Conservation (phyloP, 2,888 invertebrate genomes). For the Crioceris asparagi region DNA sequence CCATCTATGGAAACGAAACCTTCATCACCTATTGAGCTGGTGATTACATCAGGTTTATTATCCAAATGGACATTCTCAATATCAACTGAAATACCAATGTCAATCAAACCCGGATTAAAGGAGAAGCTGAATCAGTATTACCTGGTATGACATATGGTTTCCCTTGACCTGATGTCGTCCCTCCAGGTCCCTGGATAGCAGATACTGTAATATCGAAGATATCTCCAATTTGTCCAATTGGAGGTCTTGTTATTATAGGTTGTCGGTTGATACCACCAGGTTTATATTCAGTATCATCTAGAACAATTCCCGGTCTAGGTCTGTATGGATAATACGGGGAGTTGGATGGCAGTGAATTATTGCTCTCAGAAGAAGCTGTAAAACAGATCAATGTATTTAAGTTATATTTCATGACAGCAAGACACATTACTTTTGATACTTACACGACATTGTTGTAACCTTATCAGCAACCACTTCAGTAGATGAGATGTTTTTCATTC, state of each 20-base stretch:
- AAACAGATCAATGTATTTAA: no score
- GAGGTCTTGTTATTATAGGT: conserved; percentile 38
- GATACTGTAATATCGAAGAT: conserved; percentile 83
- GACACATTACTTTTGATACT: no score
- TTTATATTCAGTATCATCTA: conserved; percentile 74
- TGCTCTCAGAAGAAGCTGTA: conserved; percentile 6
- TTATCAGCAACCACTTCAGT: no score
- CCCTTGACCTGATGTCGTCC: conserved; percentile 35
- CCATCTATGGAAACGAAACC: conserved; percentile 89
- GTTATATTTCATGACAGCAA: no score
- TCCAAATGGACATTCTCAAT: conserved; percentile 33
- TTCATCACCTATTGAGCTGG: conserved; percentile 68
- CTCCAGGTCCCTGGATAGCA: conserved; percentile 73
- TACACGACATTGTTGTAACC: no score
- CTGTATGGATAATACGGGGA: conserved; percentile 52
- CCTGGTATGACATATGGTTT: conserved; percentile 46
- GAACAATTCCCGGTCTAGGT: conserved; percentile 74
- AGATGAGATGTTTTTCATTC: background rate
- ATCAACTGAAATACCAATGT: conserved; percentile 44
- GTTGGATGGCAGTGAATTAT: conserved; percentile 20
- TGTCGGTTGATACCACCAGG: conserved; percentile 45
- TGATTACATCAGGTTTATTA: conserved; percentile 55
- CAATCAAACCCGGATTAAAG: no score
- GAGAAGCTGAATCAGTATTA: no score
- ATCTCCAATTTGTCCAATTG: conserved; percentile 55